Evolutionary conservation across 1,140 invertebrate species (phyloP), one percentile per base, ranked within the genome.

Genomic region (Drosophila miranda): DNA sequence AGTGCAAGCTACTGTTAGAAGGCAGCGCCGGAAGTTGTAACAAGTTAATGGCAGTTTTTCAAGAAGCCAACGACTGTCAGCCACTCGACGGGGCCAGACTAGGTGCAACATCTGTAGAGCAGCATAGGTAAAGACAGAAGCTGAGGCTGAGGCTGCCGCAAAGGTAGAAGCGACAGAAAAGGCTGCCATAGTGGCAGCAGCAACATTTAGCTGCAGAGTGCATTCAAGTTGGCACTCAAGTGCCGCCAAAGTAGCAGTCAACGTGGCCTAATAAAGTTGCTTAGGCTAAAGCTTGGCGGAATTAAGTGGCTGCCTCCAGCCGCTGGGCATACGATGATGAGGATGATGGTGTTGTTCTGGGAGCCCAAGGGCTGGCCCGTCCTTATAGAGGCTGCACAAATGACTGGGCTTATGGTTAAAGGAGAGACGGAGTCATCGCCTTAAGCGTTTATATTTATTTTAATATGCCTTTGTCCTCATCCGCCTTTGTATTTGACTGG

Each of bases 211-310:
- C 49, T 73, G 66, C 63, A 55, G 76, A 84, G 81, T 86, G 81
- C 64, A 86, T 81, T 86, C 66, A 86, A 84, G 80, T 84, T 84
- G 80, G 56, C 77, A 76, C 80, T 84, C 77, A 81, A 87, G 82
- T 81, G 82, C 80, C 54, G 62, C 64, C 75, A 64, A 84, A 84
- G 80, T 79, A 69, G 80, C 81, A 78, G 82, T 81, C 84, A 80
- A 87, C 82, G 77, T 86, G 78, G 81, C 80, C 82, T 86, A 86
- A 86, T 87, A 87, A 86, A 86, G 81, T 86, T 86, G 82, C 67
- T 68, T 68, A 68, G 64, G 62, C 57, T 57, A 46, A 14, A 63
- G 63, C 75, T 76, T 81, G 71, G 52, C 48, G 71, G 73, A 56
- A 75, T 75, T 75, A 75, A 75, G 71, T 75, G 71, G 34, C 51